These are phyloP conservation scores for Drosophila mimica DNA, from an alignment of 2,888 invertebrate genomes.

Conservation along the genomic window DNA sequence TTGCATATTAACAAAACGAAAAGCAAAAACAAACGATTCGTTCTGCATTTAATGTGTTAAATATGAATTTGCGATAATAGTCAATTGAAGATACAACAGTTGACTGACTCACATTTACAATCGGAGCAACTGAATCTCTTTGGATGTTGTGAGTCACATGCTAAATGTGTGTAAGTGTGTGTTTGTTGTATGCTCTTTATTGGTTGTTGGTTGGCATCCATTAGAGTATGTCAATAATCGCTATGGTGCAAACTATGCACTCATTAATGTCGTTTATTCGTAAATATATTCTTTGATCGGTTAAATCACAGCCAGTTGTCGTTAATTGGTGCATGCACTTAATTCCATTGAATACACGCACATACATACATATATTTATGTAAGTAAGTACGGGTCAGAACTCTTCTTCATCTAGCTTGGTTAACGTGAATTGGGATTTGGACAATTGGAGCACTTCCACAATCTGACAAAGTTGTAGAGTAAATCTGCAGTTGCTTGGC, in stretches of 20 bases:
- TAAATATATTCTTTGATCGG: slow-evolving; percentile 53
- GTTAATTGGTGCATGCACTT: slow-evolving; percentile 58
- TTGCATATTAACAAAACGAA: not conserved
- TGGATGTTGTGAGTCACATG: slow-evolving; percentile 60
- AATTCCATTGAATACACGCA: slow-evolving; percentile 21
- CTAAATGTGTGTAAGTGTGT: slow-evolving; percentile 24
- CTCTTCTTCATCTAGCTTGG: not conserved
- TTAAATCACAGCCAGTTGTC: slow-evolving; percentile 47
- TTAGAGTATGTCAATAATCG: slow-evolving; percentile 45
- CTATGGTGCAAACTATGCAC: slow-evolving; percentile 12
- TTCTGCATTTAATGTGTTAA: slow-evolving; percentile 16
- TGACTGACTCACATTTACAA: not conserved
- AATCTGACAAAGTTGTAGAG: not conserved
- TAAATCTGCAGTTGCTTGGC: not conserved
- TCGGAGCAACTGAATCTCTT: not conserved
- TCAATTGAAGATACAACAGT: slow-evolving; percentile 25
- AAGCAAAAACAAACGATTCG: not conserved
- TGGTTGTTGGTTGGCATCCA: slow-evolving; percentile 35
- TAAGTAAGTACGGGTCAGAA: not conserved
- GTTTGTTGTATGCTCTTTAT: not conserved
- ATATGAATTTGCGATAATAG: slow-evolving; percentile 18
- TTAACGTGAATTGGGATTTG: not conserved
- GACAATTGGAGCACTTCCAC: not conserved
- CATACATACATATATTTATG: not conserved
- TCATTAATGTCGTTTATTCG: slow-evolving; percentile 45